Base-by-base conservation (phyloP, 2,888 invertebrate genomes). In the Auanema sp. region DNA sequence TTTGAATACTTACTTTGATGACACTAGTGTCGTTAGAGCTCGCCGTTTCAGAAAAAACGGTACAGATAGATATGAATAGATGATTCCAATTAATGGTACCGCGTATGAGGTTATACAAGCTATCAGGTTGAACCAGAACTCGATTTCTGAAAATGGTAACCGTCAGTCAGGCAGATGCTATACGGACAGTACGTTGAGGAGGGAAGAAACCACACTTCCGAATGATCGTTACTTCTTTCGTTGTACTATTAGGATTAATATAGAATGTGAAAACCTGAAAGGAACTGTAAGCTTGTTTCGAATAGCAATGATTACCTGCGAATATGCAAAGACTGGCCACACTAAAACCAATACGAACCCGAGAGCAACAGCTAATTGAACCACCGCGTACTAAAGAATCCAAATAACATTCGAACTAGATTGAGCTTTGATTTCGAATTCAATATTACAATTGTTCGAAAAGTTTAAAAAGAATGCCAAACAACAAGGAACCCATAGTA, bases 31-130 rank as follows among this genome's bases (percentile, higher is more conserved):
- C 16, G 71, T 75, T 25, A 75, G 67, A 14, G 79, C 79, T 0
- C 78, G 61, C 16, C 79, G 64, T 52, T 78, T 77, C 62, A 82
- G 70, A 68, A 82, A 82, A 64, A 79, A 78, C 24, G 82, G 82
- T 33, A 82, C 82, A 33, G 79, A 79, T 49, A 82, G 74, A 67
- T 82, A 82, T 82, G 81, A 82, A 60, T 81, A 82, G 55, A 82
- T 72, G 53, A 82, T 81, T 25, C 82, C 82, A 58, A 72, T 75
- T 21, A 82, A 66, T 8, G 82, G 82, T 50, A 81, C 78, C 2
- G 79, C 80, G 58, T 79, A 80, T 40, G 72, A 72, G 18, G 71
- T 68, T 40, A 77, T 77, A 60, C 80, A 79, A 14, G 79, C 76
- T 53, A 77, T 72, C 41, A 81, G 52, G 58, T 77, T 80, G 69